phyloP scores from a whole-genome alignment of 2,797 vertebrate species.

The Chelonia mydas region DNA sequence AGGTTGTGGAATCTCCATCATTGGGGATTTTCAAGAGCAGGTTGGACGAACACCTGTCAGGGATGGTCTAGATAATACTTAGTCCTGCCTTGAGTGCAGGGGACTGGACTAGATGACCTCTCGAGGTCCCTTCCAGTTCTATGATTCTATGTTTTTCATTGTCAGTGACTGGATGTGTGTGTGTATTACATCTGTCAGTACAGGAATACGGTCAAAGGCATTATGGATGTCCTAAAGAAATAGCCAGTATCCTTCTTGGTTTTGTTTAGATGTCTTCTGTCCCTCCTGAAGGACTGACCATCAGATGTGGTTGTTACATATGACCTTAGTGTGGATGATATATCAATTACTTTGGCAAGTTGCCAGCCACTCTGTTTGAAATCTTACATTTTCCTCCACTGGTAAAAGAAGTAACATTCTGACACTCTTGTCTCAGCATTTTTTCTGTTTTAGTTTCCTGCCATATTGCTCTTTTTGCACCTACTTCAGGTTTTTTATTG shows the following conservation, averaged over 20 bases:
- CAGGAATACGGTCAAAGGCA: fast-evolving
- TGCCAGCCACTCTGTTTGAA: constrained; percentile 22
- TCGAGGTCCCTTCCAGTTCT: too few species aligned
- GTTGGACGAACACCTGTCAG: too few species aligned
- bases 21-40: too few species aligned
- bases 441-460: not conserved
- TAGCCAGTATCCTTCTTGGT: not conserved
- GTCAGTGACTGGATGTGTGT: not conserved
- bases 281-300: constrained; percentile 33
- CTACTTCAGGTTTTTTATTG: not conserved
- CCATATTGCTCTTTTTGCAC: not conserved
- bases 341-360: constrained; percentile 18
- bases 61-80: too few species aligned
- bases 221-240: not conserved
- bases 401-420: not conserved
- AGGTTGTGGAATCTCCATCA: too few species aligned
- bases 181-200: not conserved
- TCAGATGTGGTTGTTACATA: constrained; percentile 56
- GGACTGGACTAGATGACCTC: too few species aligned
- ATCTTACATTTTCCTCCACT: constrained; percentile 47
- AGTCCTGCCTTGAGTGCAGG: too few species aligned
- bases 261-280: not conserved
- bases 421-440: fast-evolving
- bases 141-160: not conserved
- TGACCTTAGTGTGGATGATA: not conserved